phyloP scores from a whole-genome alignment of 2,888 invertebrate species.

The Phortica okadai region DNA sequence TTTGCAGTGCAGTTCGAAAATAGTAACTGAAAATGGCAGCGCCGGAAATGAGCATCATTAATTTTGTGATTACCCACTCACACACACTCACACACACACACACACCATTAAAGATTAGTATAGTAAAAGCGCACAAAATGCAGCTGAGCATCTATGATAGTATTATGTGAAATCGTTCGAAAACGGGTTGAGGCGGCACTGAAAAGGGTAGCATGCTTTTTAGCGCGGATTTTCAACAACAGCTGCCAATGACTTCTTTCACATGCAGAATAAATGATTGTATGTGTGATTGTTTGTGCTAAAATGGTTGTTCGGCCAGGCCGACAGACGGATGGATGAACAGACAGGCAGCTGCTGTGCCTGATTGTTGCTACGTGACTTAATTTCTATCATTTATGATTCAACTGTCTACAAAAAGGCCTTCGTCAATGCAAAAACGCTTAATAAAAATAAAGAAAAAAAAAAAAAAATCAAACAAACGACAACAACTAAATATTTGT shows the following conservation, averaged over 20 bases:
- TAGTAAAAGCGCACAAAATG: conserved; percentile 7
- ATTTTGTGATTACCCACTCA: conserved; percentile 69
- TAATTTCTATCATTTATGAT: conserved; percentile 64
- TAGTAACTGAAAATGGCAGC: conserved; percentile 33
- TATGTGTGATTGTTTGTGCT: background rate
- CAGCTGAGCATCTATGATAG: too few species aligned
- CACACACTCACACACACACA: conserved; percentile 59
- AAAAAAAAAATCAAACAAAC: background rate
- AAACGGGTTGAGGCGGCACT: conserved; percentile 42
- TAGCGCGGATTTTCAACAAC: background rate
- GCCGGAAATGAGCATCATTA: conserved; percentile 69
- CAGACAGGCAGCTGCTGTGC: conserved; percentile 60
- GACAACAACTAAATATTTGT: background rate
- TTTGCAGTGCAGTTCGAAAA: conserved; percentile 14
- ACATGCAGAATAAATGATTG: background rate
- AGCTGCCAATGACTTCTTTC: background rate
- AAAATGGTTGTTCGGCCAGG: background rate
- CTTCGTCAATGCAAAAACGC: conserved; percentile 4
- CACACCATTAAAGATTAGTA: conserved; percentile 52
- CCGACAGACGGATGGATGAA: too few species aligned
- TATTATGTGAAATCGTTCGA: conserved; percentile 34
- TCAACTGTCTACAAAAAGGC: conserved; percentile 5
- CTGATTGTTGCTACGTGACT: conserved; percentile 75
- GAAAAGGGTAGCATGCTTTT: conserved; percentile 9
- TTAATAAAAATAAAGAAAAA: background rate